Evolutionary conservation across 2,113 vertebrate genomes (phyloP).

Genomic region (Daboia siamensis): DNA sequence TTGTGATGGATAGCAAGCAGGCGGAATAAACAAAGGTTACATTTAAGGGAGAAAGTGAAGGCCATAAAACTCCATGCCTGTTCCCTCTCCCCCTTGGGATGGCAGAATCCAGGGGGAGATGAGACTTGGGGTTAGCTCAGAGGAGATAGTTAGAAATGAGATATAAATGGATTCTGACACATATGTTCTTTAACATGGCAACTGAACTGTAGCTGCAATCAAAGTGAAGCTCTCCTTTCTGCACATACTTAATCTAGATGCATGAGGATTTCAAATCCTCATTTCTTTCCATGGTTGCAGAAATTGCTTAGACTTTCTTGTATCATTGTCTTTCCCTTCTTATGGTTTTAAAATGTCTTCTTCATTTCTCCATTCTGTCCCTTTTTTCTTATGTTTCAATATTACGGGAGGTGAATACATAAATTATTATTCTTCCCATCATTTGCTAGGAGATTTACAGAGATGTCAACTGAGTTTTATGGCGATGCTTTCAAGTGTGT

Average conservation of each 20-base stretch:
- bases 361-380: background rate
- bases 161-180: too few relatives aligned
- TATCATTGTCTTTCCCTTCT: background rate
- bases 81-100: too few relatives aligned
- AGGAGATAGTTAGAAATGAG: too few relatives aligned
- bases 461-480: background rate
- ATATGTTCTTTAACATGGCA: background rate
- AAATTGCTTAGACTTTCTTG: background rate
- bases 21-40: too few relatives aligned
- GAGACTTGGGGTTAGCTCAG: too few relatives aligned
- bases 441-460: background rate
- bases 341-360: background rate
- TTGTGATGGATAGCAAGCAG: too few relatives aligned
- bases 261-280: background rate
- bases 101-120: too few relatives aligned
- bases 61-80: too few relatives aligned
- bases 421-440: background rate
- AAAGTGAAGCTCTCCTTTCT: background rate
- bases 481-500: background rate
- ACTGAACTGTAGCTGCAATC: background rate
- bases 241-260: background rate
- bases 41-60: too few relatives aligned
- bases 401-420: background rate
- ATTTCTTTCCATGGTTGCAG: background rate
- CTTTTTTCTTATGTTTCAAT: background rate